Conservation (phyloP, 2,888 invertebrate genomes). For the Thelaira solivaga region DNA sequence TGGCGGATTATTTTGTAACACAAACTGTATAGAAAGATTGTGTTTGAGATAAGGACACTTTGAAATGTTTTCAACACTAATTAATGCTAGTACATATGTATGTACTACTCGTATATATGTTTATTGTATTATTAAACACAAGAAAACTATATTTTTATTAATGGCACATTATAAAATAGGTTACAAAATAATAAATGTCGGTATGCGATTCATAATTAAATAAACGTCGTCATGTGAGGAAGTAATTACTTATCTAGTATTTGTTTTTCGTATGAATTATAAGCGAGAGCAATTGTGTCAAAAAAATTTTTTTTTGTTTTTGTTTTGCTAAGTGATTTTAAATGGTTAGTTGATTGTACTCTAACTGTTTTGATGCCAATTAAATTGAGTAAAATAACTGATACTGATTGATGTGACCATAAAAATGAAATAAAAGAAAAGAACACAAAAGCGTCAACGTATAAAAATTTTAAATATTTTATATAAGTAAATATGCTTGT, state of each 20-base stretch:
- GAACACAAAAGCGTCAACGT: slow-evolving; percentile 30
- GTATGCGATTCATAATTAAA: not conserved
- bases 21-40: slow-evolving; percentile 20
- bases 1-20: slow-evolving; percentile 39
- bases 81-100: not conserved
- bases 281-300: slow-evolving; percentile 11
- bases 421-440: slow-evolving; percentile 24
- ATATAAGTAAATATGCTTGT: slow-evolving; percentile 19
- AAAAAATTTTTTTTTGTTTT: not conserved
- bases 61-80: slow-evolving; percentile 14
- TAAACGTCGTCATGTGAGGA: slow-evolving; percentile 36
- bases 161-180: slow-evolving; percentile 58
- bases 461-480: slow-evolving; percentile 51
- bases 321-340: no score
- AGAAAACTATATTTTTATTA: slow-evolving; percentile 37
- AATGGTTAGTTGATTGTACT: not conserved
- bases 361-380: slow-evolving; percentile 47
- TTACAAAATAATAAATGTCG: not conserved
- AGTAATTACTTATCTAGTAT: slow-evolving; percentile 17
- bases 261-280: not conserved
- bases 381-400: slow-evolving; percentile 35
- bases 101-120: no score
- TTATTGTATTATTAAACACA: slow-evolving; percentile 27
- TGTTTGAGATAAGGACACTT: slow-evolving; percentile 48
- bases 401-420: slow-evolving; percentile 31